A percentile compares a stretch with the other conserved stretches of the same genome.
Evolutionary conservation across 2,888 invertebrate species (phyloP).

Genomic region (Nematopogon swammerdamellus): DNA sequence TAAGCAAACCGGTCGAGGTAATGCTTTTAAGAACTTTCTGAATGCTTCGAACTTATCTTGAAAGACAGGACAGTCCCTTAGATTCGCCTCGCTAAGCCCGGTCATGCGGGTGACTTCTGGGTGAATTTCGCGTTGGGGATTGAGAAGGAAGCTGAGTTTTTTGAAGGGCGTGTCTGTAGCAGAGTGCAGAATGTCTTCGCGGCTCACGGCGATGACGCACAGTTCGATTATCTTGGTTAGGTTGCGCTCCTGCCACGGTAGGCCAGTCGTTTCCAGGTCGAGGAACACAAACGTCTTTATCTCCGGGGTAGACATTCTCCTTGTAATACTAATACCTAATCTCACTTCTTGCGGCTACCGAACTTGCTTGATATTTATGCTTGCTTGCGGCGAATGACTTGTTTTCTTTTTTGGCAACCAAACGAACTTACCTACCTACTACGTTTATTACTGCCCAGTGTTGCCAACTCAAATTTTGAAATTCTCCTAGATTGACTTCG

Average conservation of each 20-base stretch:
- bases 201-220: constrained; percentile 60
- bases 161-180: constrained; percentile 58
- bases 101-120: constrained; percentile 32
- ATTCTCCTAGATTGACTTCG: no score
- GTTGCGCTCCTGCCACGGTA: constrained; percentile 55
- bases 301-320: no score
- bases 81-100: constrained; percentile 66
- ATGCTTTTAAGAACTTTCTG: constrained; percentile 58
- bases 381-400: no score
- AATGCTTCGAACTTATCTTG: constrained; percentile 54
- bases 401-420: no score
- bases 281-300: constrained; percentile 64
- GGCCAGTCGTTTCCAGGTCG: constrained; percentile 71
- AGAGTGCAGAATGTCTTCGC: constrained; percentile 37
- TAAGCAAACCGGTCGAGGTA: constrained; percentile 69
- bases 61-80: constrained; percentile 62
- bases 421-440: no score
- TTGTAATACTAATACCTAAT: no score
- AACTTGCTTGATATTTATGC: no score
- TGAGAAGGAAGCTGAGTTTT: constrained; percentile 66
- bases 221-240: constrained; percentile 67
- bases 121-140: constrained; percentile 59
- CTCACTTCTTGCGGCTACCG: no score
- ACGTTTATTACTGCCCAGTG: no score
- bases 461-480: no score